phyloP scores from a whole-genome alignment of 2,888 invertebrate genomes.

The Carcina quercana region DNA sequence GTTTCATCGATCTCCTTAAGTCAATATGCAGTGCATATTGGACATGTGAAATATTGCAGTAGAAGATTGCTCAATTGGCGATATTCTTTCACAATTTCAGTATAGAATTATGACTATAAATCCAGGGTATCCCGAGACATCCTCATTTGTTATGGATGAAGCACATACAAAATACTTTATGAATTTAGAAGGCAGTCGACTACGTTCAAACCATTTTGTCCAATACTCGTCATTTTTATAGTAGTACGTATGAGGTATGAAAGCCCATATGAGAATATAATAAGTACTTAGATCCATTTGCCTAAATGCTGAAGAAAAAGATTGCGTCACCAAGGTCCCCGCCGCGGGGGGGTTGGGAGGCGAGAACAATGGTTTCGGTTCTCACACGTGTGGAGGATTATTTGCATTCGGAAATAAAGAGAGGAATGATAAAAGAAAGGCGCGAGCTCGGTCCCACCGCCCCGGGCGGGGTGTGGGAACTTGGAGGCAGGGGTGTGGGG shows the following conservation, averaged over 20 bases:
- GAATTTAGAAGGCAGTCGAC: too few species aligned
- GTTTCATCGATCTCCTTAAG: constrained; percentile 4
- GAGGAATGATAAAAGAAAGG: constrained; percentile 75
- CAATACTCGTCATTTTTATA: too few species aligned
- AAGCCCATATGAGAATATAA: constrained; percentile 2
- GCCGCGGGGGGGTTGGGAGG: constrained; percentile 58
- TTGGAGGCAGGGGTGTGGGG: constrained; percentile 37
- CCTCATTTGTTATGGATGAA: too few species aligned
- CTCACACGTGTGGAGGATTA: constrained; percentile 77
- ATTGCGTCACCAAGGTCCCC: constrained; percentile 73
- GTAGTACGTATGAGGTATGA: too few species aligned
- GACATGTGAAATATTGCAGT: constrained; percentile 1
- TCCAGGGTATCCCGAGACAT: too few species aligned
- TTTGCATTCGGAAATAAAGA: constrained; percentile 76
- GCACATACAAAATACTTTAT: too few species aligned
- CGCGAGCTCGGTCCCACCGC: constrained; percentile 72
- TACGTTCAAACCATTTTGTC: too few species aligned
- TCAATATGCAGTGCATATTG: neutral
- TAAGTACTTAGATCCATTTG: constrained; percentile 46
- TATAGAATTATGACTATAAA: too few species aligned
- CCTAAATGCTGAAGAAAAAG: constrained; percentile 69
- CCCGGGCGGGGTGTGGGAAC: constrained; percentile 71
- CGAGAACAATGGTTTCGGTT: constrained; percentile 76
- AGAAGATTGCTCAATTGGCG: constrained; percentile 1
- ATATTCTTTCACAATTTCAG: too few species aligned